These are phyloP conservation scores for Drosophila rellima DNA, from an alignment of 2,888 invertebrate species.

Conservation along the genomic window DNA sequence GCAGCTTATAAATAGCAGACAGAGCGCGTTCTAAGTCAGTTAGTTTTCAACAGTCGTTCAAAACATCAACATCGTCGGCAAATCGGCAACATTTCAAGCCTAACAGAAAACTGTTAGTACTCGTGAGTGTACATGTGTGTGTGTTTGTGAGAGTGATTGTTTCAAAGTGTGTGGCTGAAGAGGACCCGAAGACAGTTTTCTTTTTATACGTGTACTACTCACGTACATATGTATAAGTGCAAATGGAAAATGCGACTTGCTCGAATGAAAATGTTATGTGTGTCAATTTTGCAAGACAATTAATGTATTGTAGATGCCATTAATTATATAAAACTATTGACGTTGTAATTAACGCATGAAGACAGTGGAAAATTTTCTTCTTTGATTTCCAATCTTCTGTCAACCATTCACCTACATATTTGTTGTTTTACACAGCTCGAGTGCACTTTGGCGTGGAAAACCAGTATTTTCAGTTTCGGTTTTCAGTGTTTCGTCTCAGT, in stretches of 20 bases:
- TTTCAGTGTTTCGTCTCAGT: conserved; percentile 14
- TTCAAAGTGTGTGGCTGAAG: conserved; percentile 19
- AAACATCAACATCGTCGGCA: conserved; percentile 48
- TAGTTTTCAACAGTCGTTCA: conserved; percentile 72
- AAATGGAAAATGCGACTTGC: conserved; percentile 45
- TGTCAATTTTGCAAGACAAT: conserved; percentile 64
- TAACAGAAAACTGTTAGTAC: conserved; percentile 47
- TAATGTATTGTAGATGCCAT: conserved; percentile 15
- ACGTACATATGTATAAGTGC: not conserved
- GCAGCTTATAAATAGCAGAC: conserved; percentile 82
- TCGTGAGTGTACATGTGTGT: conserved; percentile 37
- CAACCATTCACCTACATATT: conserved; percentile 53
- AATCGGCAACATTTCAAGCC: conserved; percentile 10
- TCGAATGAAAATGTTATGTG: conserved; percentile 60
- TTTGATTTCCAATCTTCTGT: conserved; percentile 34
- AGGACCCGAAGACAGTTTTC: conserved; percentile 31
- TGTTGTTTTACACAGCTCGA: conserved; percentile 17
- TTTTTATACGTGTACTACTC: conserved; percentile 1
- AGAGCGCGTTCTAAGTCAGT: conserved; percentile 72
- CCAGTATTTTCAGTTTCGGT: conserved; percentile 61
- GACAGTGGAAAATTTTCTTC: conserved; percentile 66
- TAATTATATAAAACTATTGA: conserved; percentile 51
- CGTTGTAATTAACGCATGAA: conserved; percentile 65
- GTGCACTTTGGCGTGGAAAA: conserved; percentile 60
- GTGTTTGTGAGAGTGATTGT: conserved; percentile 19